Evolutionary conservation across 2,888 invertebrate species (phyloP).

Genomic region (Xestia sexstrigata): DNA sequence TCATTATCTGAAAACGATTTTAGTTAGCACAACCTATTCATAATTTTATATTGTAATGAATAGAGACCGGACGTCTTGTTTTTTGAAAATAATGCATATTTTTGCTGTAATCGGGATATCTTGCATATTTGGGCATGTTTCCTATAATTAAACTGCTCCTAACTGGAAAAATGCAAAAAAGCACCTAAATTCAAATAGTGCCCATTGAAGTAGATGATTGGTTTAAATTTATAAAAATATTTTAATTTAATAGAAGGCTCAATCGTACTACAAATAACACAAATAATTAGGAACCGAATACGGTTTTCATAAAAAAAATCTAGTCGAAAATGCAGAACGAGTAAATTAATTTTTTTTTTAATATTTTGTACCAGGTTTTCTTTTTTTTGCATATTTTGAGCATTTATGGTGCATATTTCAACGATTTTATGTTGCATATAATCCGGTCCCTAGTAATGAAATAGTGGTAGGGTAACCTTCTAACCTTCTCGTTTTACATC

Average conservation of each 20-base stretch:
- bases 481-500: background rate
- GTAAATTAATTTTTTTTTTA: background rate
- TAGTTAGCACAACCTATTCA: background rate
- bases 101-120: no score
- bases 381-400: background rate
- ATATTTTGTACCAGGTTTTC: background rate
- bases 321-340: background rate
- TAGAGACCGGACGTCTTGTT: no score
- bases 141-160: no score
- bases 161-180: background rate
- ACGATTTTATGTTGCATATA: background rate
- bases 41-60: background rate
- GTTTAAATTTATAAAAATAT: background rate
- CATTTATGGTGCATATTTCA: background rate
- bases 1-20: background rate
- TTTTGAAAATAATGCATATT: no score
- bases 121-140: no score
- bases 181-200: background rate
- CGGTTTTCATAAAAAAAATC: background rate
- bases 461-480: background rate
- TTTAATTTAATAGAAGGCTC: background rate
- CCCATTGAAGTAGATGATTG: background rate
- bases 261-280: background rate
- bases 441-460: background rate
- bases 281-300: background rate